These are phyloP conservation scores for Drosophila koepferae DNA, from an alignment of 2,888 invertebrate species.

Conservation along the genomic window DNA sequence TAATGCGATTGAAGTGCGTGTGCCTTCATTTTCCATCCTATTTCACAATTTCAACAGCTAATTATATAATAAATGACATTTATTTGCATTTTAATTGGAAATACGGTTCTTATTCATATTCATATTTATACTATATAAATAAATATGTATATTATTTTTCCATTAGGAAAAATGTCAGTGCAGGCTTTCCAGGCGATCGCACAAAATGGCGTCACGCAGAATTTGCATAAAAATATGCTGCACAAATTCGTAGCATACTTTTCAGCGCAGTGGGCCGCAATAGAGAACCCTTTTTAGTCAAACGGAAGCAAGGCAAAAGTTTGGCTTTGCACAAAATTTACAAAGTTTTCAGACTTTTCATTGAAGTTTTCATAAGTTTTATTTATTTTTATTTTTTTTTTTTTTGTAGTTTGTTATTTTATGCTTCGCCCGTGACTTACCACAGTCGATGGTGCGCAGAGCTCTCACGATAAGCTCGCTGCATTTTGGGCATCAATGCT, in stretches of 20 bases:
- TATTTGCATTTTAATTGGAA: constrained; percentile 62
- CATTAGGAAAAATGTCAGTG: constrained; percentile 13
- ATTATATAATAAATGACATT: constrained; percentile 24
- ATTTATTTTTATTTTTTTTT: not conserved
- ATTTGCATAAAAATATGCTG: constrained; percentile 44
- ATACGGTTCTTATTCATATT: constrained; percentile 4
- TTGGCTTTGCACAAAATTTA: constrained; percentile 29
- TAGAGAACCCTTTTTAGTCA: not conserved
- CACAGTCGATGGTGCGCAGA: constrained; percentile 57
- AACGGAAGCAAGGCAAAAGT: constrained; percentile 23
- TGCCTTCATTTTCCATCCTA: constrained; percentile 31
- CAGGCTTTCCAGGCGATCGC: constrained; percentile 37
- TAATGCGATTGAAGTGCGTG: constrained; percentile 39
- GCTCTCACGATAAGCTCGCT: constrained; percentile 41
- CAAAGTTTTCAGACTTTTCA: constrained; percentile 32
- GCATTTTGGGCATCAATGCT: constrained; percentile 69
- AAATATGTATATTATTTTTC: not conserved
- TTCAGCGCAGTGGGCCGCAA: constrained; percentile 15
- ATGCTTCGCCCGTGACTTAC: constrained; percentile 61
- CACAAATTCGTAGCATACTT: constrained; percentile 35
- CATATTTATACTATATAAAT: no score
- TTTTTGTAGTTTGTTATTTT: not conserved
- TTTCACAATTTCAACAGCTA: constrained; percentile 27
- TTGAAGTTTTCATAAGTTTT: constrained; percentile 10
- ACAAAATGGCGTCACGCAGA: constrained; percentile 37